Base-by-base conservation (phyloP, 2,113 vertebrate genomes). In the Chrysemys picta region DNA sequence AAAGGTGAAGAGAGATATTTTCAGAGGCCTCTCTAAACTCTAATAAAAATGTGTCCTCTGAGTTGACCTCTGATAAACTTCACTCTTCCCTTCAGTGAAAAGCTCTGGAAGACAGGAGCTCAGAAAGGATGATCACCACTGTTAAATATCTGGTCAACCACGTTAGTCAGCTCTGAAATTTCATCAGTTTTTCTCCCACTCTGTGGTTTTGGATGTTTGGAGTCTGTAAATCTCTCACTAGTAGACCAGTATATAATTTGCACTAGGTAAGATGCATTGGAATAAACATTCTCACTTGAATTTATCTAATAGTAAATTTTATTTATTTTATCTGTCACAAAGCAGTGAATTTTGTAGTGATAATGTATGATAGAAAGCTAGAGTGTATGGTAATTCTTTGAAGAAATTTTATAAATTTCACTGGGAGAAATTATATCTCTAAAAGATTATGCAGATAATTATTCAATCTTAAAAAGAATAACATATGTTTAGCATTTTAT, bases 1-100 rank as follows among this genome's bases (percentile, higher is more conserved):
- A 97, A 96, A 97, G 85, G 80, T 93, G 90, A 97, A 94, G 24
- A 84, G 56, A 94, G 90, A 88, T 94, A 96, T 93, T 96, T 96
- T 95, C 82, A 95, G 94, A 89, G 85, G 14, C 75, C 95, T 97
- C 87, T 96, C 49, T 78, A 94, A 98, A 90, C 80, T 80, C 72
- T 91, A 96, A 97, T 91, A 84, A 97, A 95, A 97, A 94, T 72
- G 91, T 93, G 38, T 91, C 89, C 59, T 95, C 45, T 82, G 87
- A 84, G 69, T 80, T 97, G 95, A 96, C 82, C 89, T 95, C 47
- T 95, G 95, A 95, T 94, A 96, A 93, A 85, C 49, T 84, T 86
- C 38, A 81, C 24, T 94, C 59, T 94, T 95, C 54, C 35, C 93
- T 94, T 93, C 76, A 83, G 8, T 80, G 14, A 84, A 49, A 93